Conservation (phyloP, 2,888 invertebrate genomes). For the Stenchaetothrips biformis region DNA sequence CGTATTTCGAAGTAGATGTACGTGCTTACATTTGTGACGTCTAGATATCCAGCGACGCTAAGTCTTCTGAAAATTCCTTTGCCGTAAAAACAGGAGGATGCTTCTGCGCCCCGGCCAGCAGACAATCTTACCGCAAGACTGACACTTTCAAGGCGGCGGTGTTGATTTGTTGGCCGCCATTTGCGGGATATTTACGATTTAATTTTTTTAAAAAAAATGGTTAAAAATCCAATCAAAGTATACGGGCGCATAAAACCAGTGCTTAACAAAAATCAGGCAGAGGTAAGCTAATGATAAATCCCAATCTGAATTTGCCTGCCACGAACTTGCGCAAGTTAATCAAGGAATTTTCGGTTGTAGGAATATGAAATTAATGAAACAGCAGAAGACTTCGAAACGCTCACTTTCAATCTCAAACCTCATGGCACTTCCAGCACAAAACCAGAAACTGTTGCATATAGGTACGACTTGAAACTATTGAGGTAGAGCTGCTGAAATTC, state of each 20-base stretch:
- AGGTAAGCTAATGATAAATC: neutral
- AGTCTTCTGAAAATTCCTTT: neutral
- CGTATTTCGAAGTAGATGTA: neutral
- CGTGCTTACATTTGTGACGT: neutral
- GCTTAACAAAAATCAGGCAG: constrained; percentile 7
- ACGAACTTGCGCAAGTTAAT: neutral
- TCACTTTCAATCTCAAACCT: neutral
- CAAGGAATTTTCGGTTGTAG: neutral
- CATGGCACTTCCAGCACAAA: neutral
- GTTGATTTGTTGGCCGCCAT: constrained; percentile 21
- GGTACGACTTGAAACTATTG: neutral
- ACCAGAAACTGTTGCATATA: neutral
- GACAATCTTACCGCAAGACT: too few relatives aligned
- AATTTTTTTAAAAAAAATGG: constrained; percentile 42
- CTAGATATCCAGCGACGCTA: neutral
- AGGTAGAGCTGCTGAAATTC: neutral
- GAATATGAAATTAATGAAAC: constrained; percentile 8
- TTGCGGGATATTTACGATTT: neutral
- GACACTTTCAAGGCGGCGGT: neutral
- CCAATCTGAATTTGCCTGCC: neutral
- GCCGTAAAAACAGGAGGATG: neutral
- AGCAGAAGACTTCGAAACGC: neutral
- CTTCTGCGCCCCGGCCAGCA: neutral
- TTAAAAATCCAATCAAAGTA: constrained; percentile 47
- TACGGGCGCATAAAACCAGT: constrained; percentile 46